Evolutionary conservation across 2,113 vertebrate species (phyloP), one percentile per base, ranked within the genome.

Genomic region (Haemorhous mexicanus): DNA sequence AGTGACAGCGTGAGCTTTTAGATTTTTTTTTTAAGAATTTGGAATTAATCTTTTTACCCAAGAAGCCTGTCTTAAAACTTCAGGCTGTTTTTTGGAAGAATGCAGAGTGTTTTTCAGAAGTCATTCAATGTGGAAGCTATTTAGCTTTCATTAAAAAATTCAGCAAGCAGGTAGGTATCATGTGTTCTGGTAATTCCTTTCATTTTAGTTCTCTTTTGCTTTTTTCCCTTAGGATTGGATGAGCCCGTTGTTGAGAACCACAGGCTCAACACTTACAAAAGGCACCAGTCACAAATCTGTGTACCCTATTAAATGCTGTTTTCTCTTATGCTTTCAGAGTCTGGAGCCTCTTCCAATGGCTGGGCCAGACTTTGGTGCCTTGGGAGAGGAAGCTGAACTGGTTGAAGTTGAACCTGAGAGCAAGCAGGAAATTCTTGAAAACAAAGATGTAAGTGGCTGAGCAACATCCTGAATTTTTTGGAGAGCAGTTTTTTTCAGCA

Each of bases 391-490:
- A 94, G 80, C 98, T 12, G 99, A 99, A 41, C 91, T 98, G 81
- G 97, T 99, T 66, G 98, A 99, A 76, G 97, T 98, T 63, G 98
- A 98, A 94, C 98, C 98, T 53, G 98, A 99, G 91, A 89, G 97
- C 28, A 99, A 99, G 88, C 98, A 99, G 96, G 99, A 99, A 93
- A 98, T 99, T 87, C 98, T 99, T 1, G 99, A 99, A 97, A 99
- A 99, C 97, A 99, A 99, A 98, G 98, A 99, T 81, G 99, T 99
- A 74, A 97, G 99, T 98, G 47, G 63, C 68, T 69, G 49, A 46
- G 12, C 20, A 56, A 13, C 22, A 39, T 33, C 12, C 13, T 63
- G 15, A 8, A 17, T 23, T 17, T 24, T 43, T 10, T 37, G 11
- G 6, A 13, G 37, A 46, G 22, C 5, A 1, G 43, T 76, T 52